A percentile compares a stretch with the other conserved stretches of the same genome.
Evolutionary conservation across 2,113 vertebrate genomes (phyloP).

Genomic region (Cheilinus undulatus): DNA sequence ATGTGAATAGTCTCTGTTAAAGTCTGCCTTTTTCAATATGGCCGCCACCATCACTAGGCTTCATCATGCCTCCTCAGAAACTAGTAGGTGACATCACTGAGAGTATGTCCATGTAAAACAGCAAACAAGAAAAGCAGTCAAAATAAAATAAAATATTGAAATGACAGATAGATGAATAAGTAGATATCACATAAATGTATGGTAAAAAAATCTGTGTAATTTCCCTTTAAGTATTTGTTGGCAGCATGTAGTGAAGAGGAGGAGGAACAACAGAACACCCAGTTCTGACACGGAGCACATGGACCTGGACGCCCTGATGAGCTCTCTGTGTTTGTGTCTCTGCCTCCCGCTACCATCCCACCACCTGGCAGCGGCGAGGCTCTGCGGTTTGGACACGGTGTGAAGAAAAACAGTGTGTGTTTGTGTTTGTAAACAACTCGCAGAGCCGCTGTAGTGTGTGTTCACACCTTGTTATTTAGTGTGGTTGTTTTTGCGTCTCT

Average conservation of each 20-base stretch:
- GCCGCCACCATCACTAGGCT: too few species aligned
- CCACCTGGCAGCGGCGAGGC: constrained; percentile 42
- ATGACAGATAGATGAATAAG: too few species aligned
- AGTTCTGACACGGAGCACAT: constrained; percentile 57
- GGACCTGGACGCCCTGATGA: constrained; percentile 42
- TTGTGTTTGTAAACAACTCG: constrained; percentile 38
- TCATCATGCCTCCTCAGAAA: too few species aligned
- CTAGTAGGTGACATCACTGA: too few species aligned
- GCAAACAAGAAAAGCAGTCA: too few species aligned
- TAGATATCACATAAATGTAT: too few species aligned
- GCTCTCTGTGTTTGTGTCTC: constrained; percentile 3
- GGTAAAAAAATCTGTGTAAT: not conserved
- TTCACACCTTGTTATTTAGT: constrained; percentile 3
- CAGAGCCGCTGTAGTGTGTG: not conserved
- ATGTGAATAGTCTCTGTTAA: too few species aligned
- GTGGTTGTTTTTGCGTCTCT: not conserved
- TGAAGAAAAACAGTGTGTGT: constrained; percentile 15
- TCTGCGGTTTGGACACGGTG: constrained; percentile 32
- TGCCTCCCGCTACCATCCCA: constrained; percentile 11
- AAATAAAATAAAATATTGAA: too few species aligned
- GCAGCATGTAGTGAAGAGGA: constrained; percentile 3
- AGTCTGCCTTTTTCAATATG: too few species aligned
- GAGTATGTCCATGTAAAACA: too few species aligned
- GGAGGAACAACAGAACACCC: constrained; percentile 40
- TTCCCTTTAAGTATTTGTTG: constrained; percentile 10